Evolutionary conservation across 2,113 vertebrate genomes (phyloP), one percentile per base, ranked within the genome.

Genomic region (Labrus mixtus): DNA sequence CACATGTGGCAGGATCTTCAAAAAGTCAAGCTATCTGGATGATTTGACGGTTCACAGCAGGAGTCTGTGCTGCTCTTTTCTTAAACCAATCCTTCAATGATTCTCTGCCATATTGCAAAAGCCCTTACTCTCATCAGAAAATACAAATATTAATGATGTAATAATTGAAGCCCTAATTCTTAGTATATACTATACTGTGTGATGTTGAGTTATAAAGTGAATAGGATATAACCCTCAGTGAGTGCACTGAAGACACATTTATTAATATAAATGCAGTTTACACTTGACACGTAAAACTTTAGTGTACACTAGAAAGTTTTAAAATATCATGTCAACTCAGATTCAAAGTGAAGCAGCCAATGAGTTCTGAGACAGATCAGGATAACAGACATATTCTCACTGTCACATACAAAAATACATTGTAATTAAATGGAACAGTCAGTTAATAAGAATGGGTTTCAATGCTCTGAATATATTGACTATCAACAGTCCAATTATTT

Each of bases 131-230:
- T 65, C 81, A 83, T 46, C 23, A 76, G 81, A 69, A 78, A 79
- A 86, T 80, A 22, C 87, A 93, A 90, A 90, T 90, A 89, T 89
- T 89, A 89, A 91, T 90, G 86, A 89, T 91, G 85, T 90, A 92
- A 92, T 92, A 82, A 89, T 81, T 81, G 15, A 50, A 71, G 8
- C 1, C 43, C 62, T 62, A 43, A 83, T 76, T 86, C 73, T 73
- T 69, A 69, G 46, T 59, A 29, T 84, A 70, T 78, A 62, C 33
- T 41, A 51, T 70, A 71, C 53, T 53, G 51, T 81, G 78, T 85
- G 78, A 87, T 82, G 82, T 78, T 68, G 67, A 85, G 78, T 67
- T 68, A 78, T 74, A 87, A 86, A 93, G 75, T 54, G 88, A 90
- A 91, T 91, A 78, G 22, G 58, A 86, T 83, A 87, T 82, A 70